These are phyloP conservation scores for Orycteropus afer DNA, from an alignment of 2,113 vertebrate species.

Conservation along the genomic window DNA sequence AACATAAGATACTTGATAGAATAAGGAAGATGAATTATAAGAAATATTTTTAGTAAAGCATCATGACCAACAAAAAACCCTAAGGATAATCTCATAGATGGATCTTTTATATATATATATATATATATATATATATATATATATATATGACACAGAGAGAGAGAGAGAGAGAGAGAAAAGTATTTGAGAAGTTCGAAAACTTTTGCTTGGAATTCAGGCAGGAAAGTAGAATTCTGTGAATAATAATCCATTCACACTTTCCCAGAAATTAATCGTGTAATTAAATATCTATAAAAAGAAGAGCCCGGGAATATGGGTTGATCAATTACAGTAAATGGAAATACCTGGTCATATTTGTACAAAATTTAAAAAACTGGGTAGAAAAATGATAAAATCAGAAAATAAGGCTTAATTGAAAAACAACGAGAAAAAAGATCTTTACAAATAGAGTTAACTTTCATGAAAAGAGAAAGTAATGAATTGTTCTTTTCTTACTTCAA, in stretches of 20 bases:
- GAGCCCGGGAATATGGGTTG: not conserved
- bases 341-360: not conserved
- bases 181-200: not conserved
- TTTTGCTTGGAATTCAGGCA: constrained; percentile 5
- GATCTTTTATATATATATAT: too few relatives aligned
- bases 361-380: not conserved
- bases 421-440: not conserved
- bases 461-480: not conserved
- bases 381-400: not conserved
- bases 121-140: too few relatives aligned
- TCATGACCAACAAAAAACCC: not conserved
- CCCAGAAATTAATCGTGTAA: not conserved
- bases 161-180: too few relatives aligned
- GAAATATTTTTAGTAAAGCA: not conserved
- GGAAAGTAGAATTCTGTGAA: not conserved
- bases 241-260: not conserved
- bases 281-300: constrained; percentile 31
- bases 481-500: not conserved
- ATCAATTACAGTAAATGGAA: constrained; percentile 12
- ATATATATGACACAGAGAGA: too few relatives aligned
- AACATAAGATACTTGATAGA: not conserved
- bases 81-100: not conserved
- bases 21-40: constrained; percentile 16
- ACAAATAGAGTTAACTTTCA: not conserved
- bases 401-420: not conserved